Evolutionary conservation across 1,140 invertebrate species (phyloP), one percentile per base, ranked within the genome.

Genomic region (Aleiodes sp.): DNA sequence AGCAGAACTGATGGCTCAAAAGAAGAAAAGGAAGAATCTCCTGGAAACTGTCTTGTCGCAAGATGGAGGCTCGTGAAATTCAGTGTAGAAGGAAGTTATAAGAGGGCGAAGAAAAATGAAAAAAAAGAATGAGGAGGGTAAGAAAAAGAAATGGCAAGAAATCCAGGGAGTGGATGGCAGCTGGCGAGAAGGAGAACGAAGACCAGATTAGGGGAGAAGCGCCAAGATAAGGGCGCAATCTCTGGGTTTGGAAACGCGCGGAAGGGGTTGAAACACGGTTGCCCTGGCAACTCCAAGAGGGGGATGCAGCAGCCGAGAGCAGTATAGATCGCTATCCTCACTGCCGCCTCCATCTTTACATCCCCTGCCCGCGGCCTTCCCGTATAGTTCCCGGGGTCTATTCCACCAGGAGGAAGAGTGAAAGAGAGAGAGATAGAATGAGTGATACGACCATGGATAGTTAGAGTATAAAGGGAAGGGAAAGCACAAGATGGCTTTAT

Each of bases 191-290:
- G 64, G 63, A 46, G 65, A 63, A 69, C 29, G 28, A 60, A 57
- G 61, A 70, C 31, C 2, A 68, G 61, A 70, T 28, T 29, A 59
- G 31, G 41, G 41, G 39, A 62, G 37, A 46, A 61, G 41, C 24
- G 12, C 67, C 70, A 66, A 79, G 77, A 79, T 79, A 78, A 78
- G 77, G 71, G 76, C 78, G 75, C 78, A 79, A 83, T 77, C 77
- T 77, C 75, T 73, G 75, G 62, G 70, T 26, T 43, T 62, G 65
- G 37, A 61, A 52, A 37, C 41, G 56, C 33, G 46, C 60, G 68
- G 66, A 75, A 70, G 71, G 73, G 73, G 73, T 75, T 73, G 71
- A 73, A 68, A 35, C 29, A n/a, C n/a, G 56, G 71, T 75, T 73
- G 71, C 74, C 56, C 29, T 70, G 64, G 74, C 71, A 75, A 75